These are phyloP conservation scores for Hoplostethus atlanticus DNA, from an alignment of 2,797 vertebrate genomes.

Conservation along the genomic window DNA sequence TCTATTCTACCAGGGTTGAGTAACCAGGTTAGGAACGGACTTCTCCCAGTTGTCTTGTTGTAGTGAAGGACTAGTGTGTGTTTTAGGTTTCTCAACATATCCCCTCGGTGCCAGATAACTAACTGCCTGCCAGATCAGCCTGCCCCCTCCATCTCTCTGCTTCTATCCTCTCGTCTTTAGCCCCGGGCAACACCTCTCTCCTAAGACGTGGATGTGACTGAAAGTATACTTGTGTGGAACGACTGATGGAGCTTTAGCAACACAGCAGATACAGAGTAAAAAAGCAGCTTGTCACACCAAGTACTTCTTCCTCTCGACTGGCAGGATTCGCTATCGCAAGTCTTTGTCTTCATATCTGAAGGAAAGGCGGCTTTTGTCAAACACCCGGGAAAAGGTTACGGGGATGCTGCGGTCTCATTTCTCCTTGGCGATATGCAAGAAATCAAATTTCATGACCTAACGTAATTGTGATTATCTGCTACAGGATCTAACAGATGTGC, in stretches of 20 bases:
- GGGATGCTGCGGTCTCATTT: constrained; percentile 42
- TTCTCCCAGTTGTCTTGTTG: constrained; percentile 14
- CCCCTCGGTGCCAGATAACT: constrained; percentile 20
- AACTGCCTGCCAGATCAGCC: no score
- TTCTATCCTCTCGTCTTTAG: constrained; percentile 47
- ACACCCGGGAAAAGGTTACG: constrained; percentile 40
- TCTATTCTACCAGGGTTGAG: background rate
- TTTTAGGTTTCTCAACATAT: background rate
- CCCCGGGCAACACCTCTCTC: constrained; percentile 69
- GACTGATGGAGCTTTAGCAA: constrained; percentile 62
- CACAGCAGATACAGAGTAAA: constrained; percentile 61
- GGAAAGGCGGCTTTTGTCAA: constrained; percentile 56
- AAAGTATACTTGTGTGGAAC: constrained; percentile 46
- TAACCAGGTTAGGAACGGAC: background rate
- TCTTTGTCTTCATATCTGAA: constrained; percentile 66
- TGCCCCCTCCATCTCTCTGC: constrained; percentile 42
- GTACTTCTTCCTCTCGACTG: constrained; percentile 52
- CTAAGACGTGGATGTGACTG: constrained; percentile 64
- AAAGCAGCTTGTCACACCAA: constrained; percentile 69
- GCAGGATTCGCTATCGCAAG: constrained; percentile 67
- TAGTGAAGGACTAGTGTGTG: constrained; percentile 13
- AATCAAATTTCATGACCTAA: constrained; percentile 52
- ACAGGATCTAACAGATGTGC: constrained; percentile 19
- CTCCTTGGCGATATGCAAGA: constrained; percentile 45
- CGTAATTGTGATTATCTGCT: constrained; percentile 53